phyloP scores from a whole-genome alignment of 2,888 invertebrate species.

The Tuberolachnus salignus region DNA sequence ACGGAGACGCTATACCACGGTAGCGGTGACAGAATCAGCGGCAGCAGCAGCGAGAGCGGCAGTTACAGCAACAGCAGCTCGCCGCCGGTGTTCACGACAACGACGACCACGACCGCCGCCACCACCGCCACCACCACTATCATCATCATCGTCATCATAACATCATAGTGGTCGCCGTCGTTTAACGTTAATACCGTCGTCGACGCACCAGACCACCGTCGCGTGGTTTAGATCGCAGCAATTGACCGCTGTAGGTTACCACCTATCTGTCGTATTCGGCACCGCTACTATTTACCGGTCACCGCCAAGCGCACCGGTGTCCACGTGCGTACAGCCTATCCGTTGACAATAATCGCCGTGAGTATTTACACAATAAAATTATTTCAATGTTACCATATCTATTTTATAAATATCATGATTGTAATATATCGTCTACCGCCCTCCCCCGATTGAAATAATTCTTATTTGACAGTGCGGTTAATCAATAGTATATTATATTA shows the following conservation, averaged over 20 bases:
- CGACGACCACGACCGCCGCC: background rate
- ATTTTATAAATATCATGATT: no score
- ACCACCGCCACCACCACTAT: background rate
- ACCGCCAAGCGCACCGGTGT: slow-evolving; percentile 14
- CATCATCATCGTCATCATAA: background rate
- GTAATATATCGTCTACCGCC: no score
- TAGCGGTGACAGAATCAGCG: background rate
- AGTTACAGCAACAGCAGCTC: slow-evolving; percentile 17
- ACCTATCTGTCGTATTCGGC: no score
- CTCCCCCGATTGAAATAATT: no score
- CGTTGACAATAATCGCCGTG: background rate
- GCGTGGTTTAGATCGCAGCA: background rate
- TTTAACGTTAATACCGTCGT: background rate
- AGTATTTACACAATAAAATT: no score
- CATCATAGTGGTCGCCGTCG: no score
- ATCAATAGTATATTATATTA: no score
- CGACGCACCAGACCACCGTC: background rate
- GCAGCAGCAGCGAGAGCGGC: background rate
- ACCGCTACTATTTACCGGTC: background rate
- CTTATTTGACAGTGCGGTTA: no score
- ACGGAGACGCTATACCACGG: background rate
- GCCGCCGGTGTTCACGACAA: slow-evolving; percentile 13
- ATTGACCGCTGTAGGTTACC: no score
- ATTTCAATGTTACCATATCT: no score
- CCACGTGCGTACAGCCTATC: slow-evolving; percentile 33